Percentiles rank a stretch among this genome's conserved stretches.
phyloP scores from a whole-genome alignment of 2,888 invertebrate genomes.

The Eristalis intricaria region DNA sequence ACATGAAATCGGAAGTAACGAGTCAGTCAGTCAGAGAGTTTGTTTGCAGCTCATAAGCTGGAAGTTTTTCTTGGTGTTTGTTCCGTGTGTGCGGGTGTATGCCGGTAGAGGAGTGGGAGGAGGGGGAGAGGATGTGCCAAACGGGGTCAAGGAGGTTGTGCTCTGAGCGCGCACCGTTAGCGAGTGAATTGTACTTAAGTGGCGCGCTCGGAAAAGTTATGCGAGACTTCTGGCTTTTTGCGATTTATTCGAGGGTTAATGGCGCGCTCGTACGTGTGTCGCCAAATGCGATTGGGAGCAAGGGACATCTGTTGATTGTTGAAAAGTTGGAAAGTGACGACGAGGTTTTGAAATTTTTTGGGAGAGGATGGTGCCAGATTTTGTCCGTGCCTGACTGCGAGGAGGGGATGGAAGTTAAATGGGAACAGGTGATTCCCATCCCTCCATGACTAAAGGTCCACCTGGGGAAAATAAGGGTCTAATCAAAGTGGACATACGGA shows the following conservation, averaged over 20 bases:
- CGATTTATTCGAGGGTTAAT: conserved; percentile 7
- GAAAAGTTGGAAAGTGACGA: neutral
- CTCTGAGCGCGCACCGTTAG: too few species aligned
- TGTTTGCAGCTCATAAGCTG: conserved; percentile 4
- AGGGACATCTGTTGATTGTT: neutral
- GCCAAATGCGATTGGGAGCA: neutral
- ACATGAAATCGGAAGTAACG: conserved; percentile 6
- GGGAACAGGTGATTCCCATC: too few species aligned
- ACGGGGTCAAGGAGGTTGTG: neutral
- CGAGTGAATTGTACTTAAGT: neutral
- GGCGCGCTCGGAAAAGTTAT: neutral
- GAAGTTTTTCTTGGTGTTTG: neutral
- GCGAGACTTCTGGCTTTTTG: neutral
- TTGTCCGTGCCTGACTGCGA: neutral
- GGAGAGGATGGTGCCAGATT: neutral
- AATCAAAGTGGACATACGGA: too few species aligned
- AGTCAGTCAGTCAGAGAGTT: conserved; percentile 35
- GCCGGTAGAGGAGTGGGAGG: neutral
- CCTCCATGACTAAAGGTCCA: too few species aligned
- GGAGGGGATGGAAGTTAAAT: too few species aligned
- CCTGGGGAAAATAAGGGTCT: too few species aligned
- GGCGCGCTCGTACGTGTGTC: conserved; percentile 1
- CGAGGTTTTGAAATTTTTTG: neutral
- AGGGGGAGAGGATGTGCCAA: neutral
- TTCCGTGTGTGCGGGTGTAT: neutral